Base-by-base conservation (phyloP, 2,113 vertebrate species). In the Probosciger aterrimus region DNA sequence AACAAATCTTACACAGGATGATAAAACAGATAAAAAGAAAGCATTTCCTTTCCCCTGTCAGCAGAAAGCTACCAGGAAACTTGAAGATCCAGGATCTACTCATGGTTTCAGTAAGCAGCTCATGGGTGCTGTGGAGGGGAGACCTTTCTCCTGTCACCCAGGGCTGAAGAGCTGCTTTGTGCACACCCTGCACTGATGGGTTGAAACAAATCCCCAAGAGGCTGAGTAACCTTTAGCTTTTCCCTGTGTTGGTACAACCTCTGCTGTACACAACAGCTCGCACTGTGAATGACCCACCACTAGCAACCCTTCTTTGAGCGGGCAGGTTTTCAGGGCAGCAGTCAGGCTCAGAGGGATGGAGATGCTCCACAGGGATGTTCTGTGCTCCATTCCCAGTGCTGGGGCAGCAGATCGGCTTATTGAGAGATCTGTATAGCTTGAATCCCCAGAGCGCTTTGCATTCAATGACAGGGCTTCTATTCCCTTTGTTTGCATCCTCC, bases 271-370 rank as follows among this genome's bases (percentile, higher is more conserved):
- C 25, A 18, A 15, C 27, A 68, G 18, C 53, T 79, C 3, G 0
- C 3, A 10, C 23, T 0, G 2, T 1, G 1, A 62, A 10, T 0
- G 0, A 9, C 59, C 35, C 1, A 1, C 20, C 4, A 1, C 47
- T 33, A 30, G 37, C 3, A 1, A 6, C 11, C 25, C 11, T 25
- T 9, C 64, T 5, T n/a, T 9, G 47, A 39, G 18, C 41, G 9
- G 78, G 47, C 0, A 47, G 50, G 41, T 11, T 19, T 33, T 47
- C 22, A 19, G 81, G 46, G 69, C 82, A 55, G 47, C 1, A 8
- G 5, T 4, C 11, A 19, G 74, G 55, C 35, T 25, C 27, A 14
- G 50, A 43, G 55, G 30, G 60, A 70, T 44, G 82, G 53, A 60
- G 50, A 31, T 10, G 50, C 13, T 90, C 63, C 4, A 0, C 18